phyloP scores from a whole-genome alignment of 2,888 invertebrate species.

The Liodrosophila aerea region DNA sequence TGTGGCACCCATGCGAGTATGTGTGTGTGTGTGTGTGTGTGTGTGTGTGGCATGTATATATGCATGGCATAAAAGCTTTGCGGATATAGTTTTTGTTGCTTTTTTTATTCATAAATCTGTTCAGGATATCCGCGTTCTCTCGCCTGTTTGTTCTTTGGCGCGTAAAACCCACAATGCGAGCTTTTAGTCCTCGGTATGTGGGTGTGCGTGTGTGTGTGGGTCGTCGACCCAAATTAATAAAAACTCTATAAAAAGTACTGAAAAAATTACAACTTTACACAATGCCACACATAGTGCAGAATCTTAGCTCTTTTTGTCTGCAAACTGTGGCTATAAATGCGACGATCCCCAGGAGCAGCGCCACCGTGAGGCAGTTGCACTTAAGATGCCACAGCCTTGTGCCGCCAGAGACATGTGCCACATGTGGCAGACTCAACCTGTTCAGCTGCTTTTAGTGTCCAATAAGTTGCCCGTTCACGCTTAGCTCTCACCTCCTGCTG shows the following conservation, averaged over 20 bases:
- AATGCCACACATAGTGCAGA: too few species aligned
- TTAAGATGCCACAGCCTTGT: slow-evolving; percentile 60
- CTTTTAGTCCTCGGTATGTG: slow-evolving; percentile 25
- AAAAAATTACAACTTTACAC: too few species aligned
- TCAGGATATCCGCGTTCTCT: slow-evolving; percentile 32
- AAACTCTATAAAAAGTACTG: slow-evolving; percentile 35
- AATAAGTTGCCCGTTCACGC: slow-evolving; percentile 12
- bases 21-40: too few species aligned
- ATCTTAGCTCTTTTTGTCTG: too few species aligned
- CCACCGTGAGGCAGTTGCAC: slow-evolving; percentile 53
- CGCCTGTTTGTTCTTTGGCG: slow-evolving; percentile 15
- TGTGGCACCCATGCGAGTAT: too few species aligned
- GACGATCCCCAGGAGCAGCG: slow-evolving; percentile 8
- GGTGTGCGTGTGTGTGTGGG: background rate
- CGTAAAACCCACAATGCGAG: slow-evolving; percentile 51
- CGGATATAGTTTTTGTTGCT: slow-evolving; percentile 23
- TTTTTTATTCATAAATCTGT: slow-evolving; percentile 32
- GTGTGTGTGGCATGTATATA: background rate
- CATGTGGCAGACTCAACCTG: slow-evolving; percentile 50
- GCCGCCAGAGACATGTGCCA: slow-evolving; percentile 39
- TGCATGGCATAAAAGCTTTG: slow-evolving; percentile 15
- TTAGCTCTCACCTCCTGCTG: slow-evolving; percentile 10
- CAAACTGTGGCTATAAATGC: slow-evolving; percentile 64
- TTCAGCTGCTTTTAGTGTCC: slow-evolving; percentile 9
- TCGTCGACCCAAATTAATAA: slow-evolving; percentile 55